These are phyloP conservation scores for Plemyria rubiginata DNA, from an alignment of 2,888 invertebrate genomes.

Conservation along the genomic window DNA sequence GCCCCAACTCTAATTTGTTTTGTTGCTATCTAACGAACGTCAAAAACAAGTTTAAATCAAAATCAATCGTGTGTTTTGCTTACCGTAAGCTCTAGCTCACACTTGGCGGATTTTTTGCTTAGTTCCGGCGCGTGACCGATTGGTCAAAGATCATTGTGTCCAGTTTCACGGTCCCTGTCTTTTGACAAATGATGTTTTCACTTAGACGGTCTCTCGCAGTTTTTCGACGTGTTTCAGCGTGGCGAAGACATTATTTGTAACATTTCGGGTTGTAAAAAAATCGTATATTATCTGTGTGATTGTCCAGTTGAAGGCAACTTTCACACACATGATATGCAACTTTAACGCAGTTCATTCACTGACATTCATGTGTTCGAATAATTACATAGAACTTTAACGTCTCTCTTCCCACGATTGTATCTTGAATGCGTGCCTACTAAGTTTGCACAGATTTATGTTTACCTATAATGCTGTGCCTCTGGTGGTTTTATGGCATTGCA, in stretches of 20 bases:
- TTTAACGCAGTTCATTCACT: conserved; percentile 64
- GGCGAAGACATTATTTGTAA: conserved; percentile 29
- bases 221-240: conserved; percentile 37
- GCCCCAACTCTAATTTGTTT: conserved; percentile 37
- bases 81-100: conserved; percentile 35
- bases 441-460: conserved; percentile 68
- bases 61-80: conserved; percentile 7
- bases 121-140: conserved; percentile 57
- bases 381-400: conserved; percentile 71
- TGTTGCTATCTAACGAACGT: conserved; percentile 27
- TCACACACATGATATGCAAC: conserved; percentile 56
- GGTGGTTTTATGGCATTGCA: conserved; percentile 42
- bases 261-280: conserved; percentile 36
- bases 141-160: conserved; percentile 61
- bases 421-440: conserved; percentile 60
- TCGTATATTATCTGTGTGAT: conserved; percentile 32
- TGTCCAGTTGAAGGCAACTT: conserved; percentile 47
- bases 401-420: conserved; percentile 78
- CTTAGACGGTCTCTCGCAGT: conserved; percentile 43
- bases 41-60: conserved; percentile 20
- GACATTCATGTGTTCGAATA: conserved; percentile 70
- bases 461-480: conserved; percentile 49
- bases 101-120: conserved; percentile 54
- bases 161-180: conserved; percentile 64
- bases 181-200: conserved; percentile 63